Base-by-base conservation (phyloP, 1,140 invertebrate genomes). In the Lepidurus apus region DNA sequence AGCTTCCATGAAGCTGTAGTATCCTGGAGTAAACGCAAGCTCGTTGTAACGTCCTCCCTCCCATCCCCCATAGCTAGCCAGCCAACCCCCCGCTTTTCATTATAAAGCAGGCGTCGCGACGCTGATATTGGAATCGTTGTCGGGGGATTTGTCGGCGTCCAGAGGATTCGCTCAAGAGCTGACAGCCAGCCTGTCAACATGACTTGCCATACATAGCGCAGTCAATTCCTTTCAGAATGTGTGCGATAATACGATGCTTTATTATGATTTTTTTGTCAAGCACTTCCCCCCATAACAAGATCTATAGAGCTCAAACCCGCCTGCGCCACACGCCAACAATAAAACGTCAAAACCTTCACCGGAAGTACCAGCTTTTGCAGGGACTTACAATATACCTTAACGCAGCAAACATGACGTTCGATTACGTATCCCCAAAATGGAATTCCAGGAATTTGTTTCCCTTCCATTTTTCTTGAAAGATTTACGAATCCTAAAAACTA, bases 51-150 rank as follows among this genome's bases (percentile, higher is more conserved):
- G 34, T 34, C 34, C 34, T 34, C 34, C 34, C 2, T 34, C 21
- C 53, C 21, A 21, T 65, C 53, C 0, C 45, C 53, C 53, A n/a
- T 65, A 21, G 21, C n/a, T 65, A 7, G 53, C n/a, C 34, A 34
- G 34, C 34, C 3, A 34, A 65, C 7, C 53, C 17, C 21, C 53
- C 53, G 53, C 53, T 65, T 65, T 65, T 65, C 53, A 65, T 65
- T 65, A 65, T 5, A 65, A 65, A 34, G 17, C 21, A 65, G 53
- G 53, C 53, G 53, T 65, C 53, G 8, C 53, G 53, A 65, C 53
- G 53, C 53, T 65, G 53, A 65, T 65, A 65, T 65, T 65, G 53
- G 53, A 65, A 21, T 65, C 53, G 53, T 65, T 65, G 53, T 65
- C 53, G 21, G 53, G 53, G 53, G 53, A 65, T 65, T 65, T 65